Base-by-base conservation (phyloP, 2,888 invertebrate genomes). In the Pollenia labialis region DNA sequence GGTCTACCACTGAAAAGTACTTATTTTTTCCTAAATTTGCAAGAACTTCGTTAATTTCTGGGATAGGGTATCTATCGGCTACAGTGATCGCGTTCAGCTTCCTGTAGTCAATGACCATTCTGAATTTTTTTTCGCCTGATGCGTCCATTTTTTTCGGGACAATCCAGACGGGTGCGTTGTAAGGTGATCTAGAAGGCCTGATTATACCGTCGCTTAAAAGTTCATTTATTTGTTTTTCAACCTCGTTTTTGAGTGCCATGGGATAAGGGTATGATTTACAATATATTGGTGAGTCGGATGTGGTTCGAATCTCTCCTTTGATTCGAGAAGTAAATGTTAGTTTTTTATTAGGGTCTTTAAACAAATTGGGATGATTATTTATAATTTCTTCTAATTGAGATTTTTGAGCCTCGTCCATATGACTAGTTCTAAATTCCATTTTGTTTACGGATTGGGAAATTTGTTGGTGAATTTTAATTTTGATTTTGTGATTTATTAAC, bases 21-120 rank as follows among this genome's bases (percentile, higher is more conserved):
- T 71, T 71, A 60, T 44, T 79, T 9, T 46, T 23, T 11, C 46
- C 68, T 3, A 79, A n/a, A 11, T 79, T n/a, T 14, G 60, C 23
- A 4, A 80, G 12, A 44, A 80, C 50, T 14, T 79, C 69, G 9
- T 68, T 58, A 44, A 48, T 68, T n/a, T 71, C 71, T 7, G 81
- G 81, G 1, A 81, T 64, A 12, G 77, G 66, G 42, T 77, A 64
- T 14, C 77, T 52, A 44, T 66, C 56, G 12, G 64, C 9, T 18
- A 44, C 44, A n/a, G 66, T 64, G 14, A 56, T 18, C 6, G n/a
- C 32, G 32, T 84, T 84, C 14, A 79, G 40, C 46, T 85, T 85
- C 9, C 81, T 50, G 32, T 76, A 85, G 23, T 77, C 85, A 10
- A 77, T 85, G 23, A 54, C 54, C 54, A 54, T 54, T 50, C n/a